Conservation (phyloP, 2,113 vertebrate species). For the Peromyscus californicus region DNA sequence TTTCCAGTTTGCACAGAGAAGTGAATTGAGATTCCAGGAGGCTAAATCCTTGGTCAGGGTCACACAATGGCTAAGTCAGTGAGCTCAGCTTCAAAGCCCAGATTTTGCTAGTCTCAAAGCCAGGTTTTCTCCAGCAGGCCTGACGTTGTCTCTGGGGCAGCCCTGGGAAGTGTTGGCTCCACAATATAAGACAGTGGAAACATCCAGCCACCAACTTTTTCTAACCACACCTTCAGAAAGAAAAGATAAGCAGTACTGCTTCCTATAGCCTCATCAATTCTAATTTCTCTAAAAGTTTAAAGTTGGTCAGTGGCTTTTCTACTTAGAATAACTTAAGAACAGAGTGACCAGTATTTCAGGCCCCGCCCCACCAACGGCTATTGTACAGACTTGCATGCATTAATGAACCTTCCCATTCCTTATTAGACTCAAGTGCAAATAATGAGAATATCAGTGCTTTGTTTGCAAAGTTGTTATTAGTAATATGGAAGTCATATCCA, state of each 20-base stretch:
- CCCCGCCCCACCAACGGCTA: rapidly evolving
- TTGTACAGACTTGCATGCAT: neutral
- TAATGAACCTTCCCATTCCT: neutral
- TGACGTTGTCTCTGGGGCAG: neutral
- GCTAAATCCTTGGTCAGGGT: neutral
- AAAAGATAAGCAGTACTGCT: neutral
- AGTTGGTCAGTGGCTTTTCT: neutral
- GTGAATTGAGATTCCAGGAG: neutral
- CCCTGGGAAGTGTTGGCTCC: neutral
- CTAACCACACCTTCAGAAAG: neutral
- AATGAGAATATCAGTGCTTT: neutral
- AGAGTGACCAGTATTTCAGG: neutral
- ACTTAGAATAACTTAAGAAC: neutral
- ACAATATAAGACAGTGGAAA: neutral
- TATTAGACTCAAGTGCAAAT: neutral
- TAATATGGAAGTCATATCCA: neutral
- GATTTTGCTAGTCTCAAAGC: neutral
- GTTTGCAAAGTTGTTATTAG: neutral
- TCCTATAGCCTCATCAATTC: neutral
- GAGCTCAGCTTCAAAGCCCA: slow-evolving; percentile 5
- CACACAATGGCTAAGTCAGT: neutral
- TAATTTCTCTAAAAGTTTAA: neutral
- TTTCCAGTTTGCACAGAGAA: slow-evolving; percentile 10
- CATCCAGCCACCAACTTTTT: neutral
- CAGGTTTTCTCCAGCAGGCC: neutral